A percentile compares a stretch with the other conserved stretches of the same genome.
phyloP scores from a whole-genome alignment of 37 sponge, comb jelly and placozoan species.

The Hexactinellida sp. region DNA sequence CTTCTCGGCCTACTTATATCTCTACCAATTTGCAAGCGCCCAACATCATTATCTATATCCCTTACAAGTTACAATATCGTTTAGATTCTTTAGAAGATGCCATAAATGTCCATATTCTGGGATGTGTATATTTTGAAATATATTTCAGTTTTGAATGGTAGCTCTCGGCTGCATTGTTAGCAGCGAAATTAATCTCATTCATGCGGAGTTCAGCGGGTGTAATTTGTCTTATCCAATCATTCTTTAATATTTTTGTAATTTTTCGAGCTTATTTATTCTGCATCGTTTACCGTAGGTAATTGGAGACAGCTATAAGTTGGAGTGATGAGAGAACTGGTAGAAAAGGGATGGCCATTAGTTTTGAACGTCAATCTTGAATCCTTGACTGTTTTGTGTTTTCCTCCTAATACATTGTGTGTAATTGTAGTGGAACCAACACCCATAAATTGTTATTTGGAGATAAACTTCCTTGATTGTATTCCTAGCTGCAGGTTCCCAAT shows the following conservation, averaged over 20 bases:
- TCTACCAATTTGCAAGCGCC: not conserved
- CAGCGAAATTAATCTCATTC: not conserved
- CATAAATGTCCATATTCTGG: constrained; percentile 6
- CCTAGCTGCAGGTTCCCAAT: constrained; percentile 5
- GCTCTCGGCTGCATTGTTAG: not conserved
- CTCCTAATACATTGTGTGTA: constrained; percentile 12
- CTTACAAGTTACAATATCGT: not conserved
- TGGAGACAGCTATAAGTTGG: not conserved
- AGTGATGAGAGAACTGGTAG: not conserved
- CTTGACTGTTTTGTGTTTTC: not conserved
- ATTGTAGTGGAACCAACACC: not conserved
- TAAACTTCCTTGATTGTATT: not conserved
- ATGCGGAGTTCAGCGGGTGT: not conserved
- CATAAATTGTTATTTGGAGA: not conserved
- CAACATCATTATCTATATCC: not conserved
- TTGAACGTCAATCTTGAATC: not conserved
- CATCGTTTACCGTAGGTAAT: not conserved
- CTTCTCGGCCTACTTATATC: not conserved
- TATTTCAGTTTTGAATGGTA: not conserved
- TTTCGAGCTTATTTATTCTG: not conserved
- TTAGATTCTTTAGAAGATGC: too few species aligned
- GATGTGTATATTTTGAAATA: not conserved
- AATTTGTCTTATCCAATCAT: not conserved
- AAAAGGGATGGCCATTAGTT: not conserved
- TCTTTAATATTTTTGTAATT: not conserved